phyloP scores from a whole-genome alignment of 2,888 invertebrate genomes.

The Drosophila mimica region DNA sequence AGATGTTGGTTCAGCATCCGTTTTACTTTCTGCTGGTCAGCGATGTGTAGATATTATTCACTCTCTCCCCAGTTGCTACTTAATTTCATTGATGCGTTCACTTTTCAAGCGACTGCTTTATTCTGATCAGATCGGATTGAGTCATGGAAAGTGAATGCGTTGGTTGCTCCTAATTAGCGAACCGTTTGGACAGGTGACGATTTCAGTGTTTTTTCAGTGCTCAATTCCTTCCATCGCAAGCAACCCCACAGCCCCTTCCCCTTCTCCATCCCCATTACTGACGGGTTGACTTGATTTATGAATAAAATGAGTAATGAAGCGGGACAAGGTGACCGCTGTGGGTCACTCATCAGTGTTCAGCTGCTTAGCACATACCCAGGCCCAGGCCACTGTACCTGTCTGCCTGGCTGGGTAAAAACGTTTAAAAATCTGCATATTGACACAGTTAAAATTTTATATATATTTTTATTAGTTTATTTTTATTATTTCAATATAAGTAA shows the following conservation, averaged over 20 bases:
- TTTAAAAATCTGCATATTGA: too few species aligned
- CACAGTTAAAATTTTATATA: too few species aligned
- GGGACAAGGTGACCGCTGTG: slow-evolving; percentile 45
- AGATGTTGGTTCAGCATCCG: background rate
- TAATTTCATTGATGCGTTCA: background rate
- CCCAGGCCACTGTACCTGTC: too few species aligned
- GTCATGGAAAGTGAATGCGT: background rate
- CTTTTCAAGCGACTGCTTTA: slow-evolving; percentile 5
- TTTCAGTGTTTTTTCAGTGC: slow-evolving; percentile 17
- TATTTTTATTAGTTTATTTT: too few species aligned
- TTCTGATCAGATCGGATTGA: slow-evolving; percentile 1
- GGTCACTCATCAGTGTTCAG: background rate
- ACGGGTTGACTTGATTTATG: slow-evolving; percentile 50
- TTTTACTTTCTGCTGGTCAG: background rate
- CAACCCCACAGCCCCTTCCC: too few species aligned
- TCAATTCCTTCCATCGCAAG: background rate
- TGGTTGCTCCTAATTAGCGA: slow-evolving; percentile 62
- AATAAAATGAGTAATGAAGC: slow-evolving; percentile 24
- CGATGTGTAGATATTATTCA: background rate
- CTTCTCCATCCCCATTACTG: slow-evolving; percentile 12
- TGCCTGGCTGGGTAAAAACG: too few species aligned
- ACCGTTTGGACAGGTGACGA: slow-evolving; percentile 47
- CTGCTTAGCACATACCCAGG: background rate
- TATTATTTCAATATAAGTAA: too few species aligned
- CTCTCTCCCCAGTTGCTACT: background rate